These are phyloP conservation scores for Australoheros facetus DNA, from an alignment of 2,797 vertebrate genomes.

Conservation along the genomic window DNA sequence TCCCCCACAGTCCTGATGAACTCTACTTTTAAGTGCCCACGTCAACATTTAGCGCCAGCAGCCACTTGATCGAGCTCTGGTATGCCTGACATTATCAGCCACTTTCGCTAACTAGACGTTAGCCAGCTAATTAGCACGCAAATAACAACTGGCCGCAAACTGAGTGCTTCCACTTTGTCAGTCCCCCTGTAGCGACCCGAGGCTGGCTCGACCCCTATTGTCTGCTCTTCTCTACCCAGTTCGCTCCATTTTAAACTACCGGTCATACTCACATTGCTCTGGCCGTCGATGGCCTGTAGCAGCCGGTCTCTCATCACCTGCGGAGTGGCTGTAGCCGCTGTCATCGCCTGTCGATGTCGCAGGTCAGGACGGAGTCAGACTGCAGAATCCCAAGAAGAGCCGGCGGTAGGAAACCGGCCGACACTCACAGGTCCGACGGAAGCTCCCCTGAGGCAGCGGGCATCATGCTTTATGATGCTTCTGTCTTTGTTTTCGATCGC, in stretches of 20 bases:
- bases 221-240: background rate
- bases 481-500: conserved; percentile 18
- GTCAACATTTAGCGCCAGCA: background rate
- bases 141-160: conserved; percentile 13
- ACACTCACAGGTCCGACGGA: conserved; percentile 59
- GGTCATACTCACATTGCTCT: conserved; percentile 89
- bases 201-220: conserved; percentile 9
- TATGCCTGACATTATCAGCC: background rate
- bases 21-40: background rate
- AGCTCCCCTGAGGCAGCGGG: background rate
- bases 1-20: background rate
- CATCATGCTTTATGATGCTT: conserved; percentile 62
- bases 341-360: conserved; percentile 87
- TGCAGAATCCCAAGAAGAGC: conserved; percentile 60
- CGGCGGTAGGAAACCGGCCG: conserved; percentile 51
- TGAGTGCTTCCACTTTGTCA: conserved; percentile 12
- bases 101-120: conserved; percentile 32
- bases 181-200: background rate
- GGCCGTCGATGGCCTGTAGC: conserved; percentile 92
- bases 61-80: background rate
- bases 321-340: conserved; percentile 90
- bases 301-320: conserved; percentile 95
- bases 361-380: conserved; percentile 75
- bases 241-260: background rate
- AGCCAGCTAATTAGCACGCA: conserved; percentile 56